These are phyloP conservation scores for Microplitis manilae DNA, from an alignment of 2,888 invertebrate genomes.

Conservation along the genomic window DNA sequence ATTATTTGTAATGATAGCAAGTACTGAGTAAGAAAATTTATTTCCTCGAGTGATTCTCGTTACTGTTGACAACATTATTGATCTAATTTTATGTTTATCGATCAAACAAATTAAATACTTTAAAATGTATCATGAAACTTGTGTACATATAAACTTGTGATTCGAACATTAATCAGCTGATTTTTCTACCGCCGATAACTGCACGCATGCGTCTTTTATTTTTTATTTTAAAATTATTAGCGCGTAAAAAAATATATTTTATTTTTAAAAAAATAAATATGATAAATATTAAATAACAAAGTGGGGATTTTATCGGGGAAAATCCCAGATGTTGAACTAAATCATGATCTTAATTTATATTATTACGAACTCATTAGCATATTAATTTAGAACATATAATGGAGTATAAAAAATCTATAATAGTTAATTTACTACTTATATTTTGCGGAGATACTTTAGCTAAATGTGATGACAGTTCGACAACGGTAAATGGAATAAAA, in stretches of 20 bases:
- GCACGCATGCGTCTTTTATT: conserved; percentile 19
- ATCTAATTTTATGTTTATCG: conserved; percentile 36
- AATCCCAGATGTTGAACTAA: not conserved
- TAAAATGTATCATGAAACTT: not conserved
- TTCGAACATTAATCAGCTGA: not conserved
- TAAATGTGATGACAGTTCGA: conserved; percentile 44
- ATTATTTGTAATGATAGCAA: not conserved
- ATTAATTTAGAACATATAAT: not conserved
- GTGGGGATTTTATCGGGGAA: not conserved
- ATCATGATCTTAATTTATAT: not conserved
- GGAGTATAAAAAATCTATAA: not conserved
- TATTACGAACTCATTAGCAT: not conserved
- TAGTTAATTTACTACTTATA: not conserved
- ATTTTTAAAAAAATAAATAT: not conserved
- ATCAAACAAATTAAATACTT: conserved; percentile 41
- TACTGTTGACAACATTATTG: conserved; percentile 45
- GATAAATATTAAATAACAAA: not conserved
- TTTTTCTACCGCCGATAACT: not conserved
- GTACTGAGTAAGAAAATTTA: conserved; percentile 18
- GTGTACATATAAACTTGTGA: not conserved
- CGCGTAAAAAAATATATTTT: not conserved
- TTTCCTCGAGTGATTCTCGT: conserved; percentile 27
- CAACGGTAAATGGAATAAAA: conserved; percentile 43
- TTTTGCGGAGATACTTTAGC: not conserved
- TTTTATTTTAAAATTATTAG: not conserved